Base-by-base conservation (phyloP, 2,888 invertebrate species). In the Suillia variegata region DNA sequence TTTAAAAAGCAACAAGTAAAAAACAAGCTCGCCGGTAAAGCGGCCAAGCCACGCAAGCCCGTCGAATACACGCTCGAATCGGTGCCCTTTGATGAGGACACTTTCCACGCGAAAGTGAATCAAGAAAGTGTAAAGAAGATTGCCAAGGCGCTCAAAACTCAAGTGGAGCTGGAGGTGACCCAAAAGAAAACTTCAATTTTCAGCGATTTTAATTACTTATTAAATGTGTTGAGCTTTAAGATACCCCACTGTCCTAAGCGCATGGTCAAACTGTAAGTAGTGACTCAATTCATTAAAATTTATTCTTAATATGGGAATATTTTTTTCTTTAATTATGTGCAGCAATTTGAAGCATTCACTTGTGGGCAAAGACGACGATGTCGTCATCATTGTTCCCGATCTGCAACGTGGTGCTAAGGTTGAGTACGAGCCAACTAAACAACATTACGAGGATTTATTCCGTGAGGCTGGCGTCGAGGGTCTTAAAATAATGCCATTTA, bases 331-430 rank as follows among this genome's bases (percentile, higher is more conserved):
- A n/a, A n/a, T n/a, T 10, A 26, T 38, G 3, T 38, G 15, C 59
- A 85, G 85, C 48, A 71, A 75, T 12, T 69, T 89, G 8, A 87
- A 88, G 51, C 85, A 92, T 74, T 84, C 87, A 2, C 78, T 91
- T 45, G 80, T 87, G n/a, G 83, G 86, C 31, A 84, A 86, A 2
- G 85, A 86, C 2, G 87, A 88, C 61, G 92, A 92, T 68, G 85
- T 93, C 20, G 92, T 91, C 63, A 79, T 94, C 13, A 87, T 95
- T 74, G 92, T 93, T 31, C 86, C 88, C 6, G 94, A 95, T 77
- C 78, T 92, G 47, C 86, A 90, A 71, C 88, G 87, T 68, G 90
- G 90, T 3, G 84, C 85, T 21, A 87, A 87, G 70, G 83, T 85
- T 59, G 92, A 93, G 67, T 89, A 88, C 78, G 92, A 93, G 67